Evolutionary conservation across 1,140 invertebrate species (phyloP), one percentile per base, ranked within the genome.

Genomic region (Aphidius gifuensis): DNA sequence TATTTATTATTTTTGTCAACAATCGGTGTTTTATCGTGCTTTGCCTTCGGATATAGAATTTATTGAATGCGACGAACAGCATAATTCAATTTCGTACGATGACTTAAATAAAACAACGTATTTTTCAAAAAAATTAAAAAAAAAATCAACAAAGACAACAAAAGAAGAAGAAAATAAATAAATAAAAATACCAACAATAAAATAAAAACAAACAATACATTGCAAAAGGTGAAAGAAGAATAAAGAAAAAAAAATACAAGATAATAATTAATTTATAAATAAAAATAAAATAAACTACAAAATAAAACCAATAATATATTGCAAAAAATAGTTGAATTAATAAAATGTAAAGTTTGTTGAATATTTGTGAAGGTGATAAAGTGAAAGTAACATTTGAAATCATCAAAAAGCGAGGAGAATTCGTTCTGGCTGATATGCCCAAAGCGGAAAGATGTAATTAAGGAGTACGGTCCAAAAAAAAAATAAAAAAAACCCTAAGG

Each of bases 401-500:
- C 23, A 32, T 32, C 23, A 32, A 32, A 32, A 32, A 3, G 23
- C 23, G 67, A 69, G 65, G 70, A 64, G 69, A 70, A 71, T 61
- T 72, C 70, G 66, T 60, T 70, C 69, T 69, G 58, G 63, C 63
- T 64, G 55, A 59, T 38, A 44, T 45, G 50, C 50, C 57, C 61
- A 50, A 48, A 32, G 53, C 62, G 61, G 9, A 66, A 69, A 64
- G 69, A 57, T 70, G 70, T 73, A 73, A 74, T 74, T 76, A 74
- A 75, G 67, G 68, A 16, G 62, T 48, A 51, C 65, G 60, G 63
- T 53, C 51, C 49, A 32, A 50, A 8, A n/a, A 16, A 11, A 32
- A 32, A 32, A 32, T 4, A 9, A n/a, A 61, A 55, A 70, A 67
- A 66, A 68, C 63, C 67, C 61, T 63, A 67, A 69, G 62, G 63